A percentile compares a stretch with the other conserved stretches of the same genome.
phyloP scores from a whole-genome alignment of 1,140 invertebrate species.

The Dinoponera quadriceps region DNA sequence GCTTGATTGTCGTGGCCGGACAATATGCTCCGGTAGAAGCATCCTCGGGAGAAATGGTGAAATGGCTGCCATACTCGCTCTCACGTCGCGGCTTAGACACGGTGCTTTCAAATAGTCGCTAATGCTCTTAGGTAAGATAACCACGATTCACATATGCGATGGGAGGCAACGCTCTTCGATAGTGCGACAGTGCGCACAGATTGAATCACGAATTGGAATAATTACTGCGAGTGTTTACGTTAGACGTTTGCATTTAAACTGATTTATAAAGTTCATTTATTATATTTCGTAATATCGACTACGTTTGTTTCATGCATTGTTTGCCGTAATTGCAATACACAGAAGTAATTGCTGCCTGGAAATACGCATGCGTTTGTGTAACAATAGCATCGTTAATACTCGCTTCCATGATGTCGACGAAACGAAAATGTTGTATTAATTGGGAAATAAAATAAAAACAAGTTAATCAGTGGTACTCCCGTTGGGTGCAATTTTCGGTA shows the following conservation, averaged over 20 bases:
- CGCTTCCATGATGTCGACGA: neutral
- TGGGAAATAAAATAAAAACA: neutral
- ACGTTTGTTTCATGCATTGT: neutral
- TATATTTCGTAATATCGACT: neutral
- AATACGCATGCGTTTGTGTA: neutral
- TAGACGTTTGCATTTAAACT: neutral
- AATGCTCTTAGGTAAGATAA: constrained; percentile 23
- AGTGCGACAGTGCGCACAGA: neutral
- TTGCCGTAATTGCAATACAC: neutral
- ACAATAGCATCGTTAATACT: neutral
- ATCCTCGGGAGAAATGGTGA: constrained; percentile 46
- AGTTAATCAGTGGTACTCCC: neutral
- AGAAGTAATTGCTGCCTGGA: neutral
- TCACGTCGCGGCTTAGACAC: neutral
- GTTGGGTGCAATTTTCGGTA: neutral
- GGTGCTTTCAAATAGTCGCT: neutral
- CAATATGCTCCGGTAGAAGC: constrained; percentile 54
- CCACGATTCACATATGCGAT: neutral
- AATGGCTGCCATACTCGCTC: constrained; percentile 27
- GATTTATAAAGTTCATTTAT: neutral
- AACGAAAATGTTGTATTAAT: neutral
- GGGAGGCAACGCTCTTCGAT: neutral
- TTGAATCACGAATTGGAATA: neutral
- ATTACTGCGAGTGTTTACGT: neutral
- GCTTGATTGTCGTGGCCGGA: constrained; percentile 50